These are phyloP conservation scores for Enoplosus armatus DNA, from an alignment of 2,797 vertebrate species.

Conservation along the genomic window DNA sequence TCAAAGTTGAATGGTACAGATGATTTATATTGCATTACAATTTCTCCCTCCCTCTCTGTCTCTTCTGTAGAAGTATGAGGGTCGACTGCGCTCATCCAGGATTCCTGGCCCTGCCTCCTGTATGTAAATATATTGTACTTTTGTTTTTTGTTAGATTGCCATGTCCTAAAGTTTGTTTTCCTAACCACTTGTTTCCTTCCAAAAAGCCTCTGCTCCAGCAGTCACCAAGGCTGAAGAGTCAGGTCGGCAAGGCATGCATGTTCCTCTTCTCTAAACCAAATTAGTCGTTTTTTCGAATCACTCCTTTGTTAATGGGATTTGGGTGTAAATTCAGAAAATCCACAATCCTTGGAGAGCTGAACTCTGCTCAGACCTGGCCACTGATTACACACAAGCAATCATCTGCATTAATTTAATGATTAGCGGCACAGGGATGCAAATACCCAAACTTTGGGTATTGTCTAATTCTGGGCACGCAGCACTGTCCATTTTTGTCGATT, in stretches of 20 bases:
- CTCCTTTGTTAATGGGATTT: slow-evolving; percentile 7
- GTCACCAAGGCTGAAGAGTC: slow-evolving; percentile 67
- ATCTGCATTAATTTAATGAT: neutral
- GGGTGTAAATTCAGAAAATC: slow-evolving; percentile 24
- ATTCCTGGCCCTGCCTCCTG: slow-evolving; percentile 89
- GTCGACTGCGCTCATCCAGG: slow-evolving; percentile 88
- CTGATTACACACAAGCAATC: slow-evolving; percentile 2
- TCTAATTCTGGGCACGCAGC: neutral
- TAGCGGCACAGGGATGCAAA: neutral
- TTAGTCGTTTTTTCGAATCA: neutral
- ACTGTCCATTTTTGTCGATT: neutral
- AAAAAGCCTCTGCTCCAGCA: slow-evolving; percentile 74
- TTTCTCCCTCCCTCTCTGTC: neutral
- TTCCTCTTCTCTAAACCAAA: slow-evolving; percentile 43
- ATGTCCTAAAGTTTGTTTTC: slow-evolving; percentile 15
- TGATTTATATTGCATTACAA: no score
- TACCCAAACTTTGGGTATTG: neutral
- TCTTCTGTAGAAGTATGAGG: slow-evolving; percentile 86
- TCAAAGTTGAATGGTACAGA: neutral
- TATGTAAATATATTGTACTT: slow-evolving; percentile 75
- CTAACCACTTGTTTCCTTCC: slow-evolving; percentile 65
- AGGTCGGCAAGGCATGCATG: slow-evolving; percentile 77
- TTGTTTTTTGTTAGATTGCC: neutral
- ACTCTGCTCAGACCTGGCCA: neutral
- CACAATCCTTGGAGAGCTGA: slow-evolving; percentile 4